Percentiles rank a stretch among this genome's conserved stretches.
These are phyloP conservation scores for Rhagoletis pomonella DNA, from an alignment of 1,140 invertebrate genomes.

Conservation along the genomic window DNA sequence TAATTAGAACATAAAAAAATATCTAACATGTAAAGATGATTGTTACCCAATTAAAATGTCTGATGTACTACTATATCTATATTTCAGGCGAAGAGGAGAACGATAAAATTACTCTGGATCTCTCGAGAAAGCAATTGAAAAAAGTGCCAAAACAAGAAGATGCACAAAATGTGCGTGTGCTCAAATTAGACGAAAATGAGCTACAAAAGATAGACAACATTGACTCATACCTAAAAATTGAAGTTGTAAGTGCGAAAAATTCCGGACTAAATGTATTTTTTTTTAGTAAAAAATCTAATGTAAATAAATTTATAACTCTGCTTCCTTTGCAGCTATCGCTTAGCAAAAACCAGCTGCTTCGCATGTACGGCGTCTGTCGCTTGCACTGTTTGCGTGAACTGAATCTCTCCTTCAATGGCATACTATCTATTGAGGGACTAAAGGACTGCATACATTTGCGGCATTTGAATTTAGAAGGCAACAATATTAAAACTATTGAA, in stretches of 20 bases:
- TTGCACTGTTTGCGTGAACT: conserved; percentile 86
- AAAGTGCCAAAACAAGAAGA: conserved; percentile 83
- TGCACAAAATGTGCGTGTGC: conserved; percentile 80
- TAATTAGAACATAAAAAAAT: too few species aligned
- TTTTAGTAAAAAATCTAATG: not conserved
- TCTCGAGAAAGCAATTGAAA: conserved; percentile 82
- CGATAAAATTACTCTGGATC: conserved; percentile 76
- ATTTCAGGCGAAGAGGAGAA: conserved; percentile 61
- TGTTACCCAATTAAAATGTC: too few species aligned
- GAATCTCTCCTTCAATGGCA: conserved; percentile 90
- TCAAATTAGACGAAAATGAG: conserved; percentile 91
- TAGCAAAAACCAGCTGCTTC: conserved; percentile 87
- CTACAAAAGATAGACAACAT: conserved; percentile 90
- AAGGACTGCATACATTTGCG: conserved; percentile 88
- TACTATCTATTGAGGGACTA: conserved; percentile 90
- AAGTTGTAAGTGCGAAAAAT: conserved; percentile 78
- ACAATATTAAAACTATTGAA: conserved; percentile 86
- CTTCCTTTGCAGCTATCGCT: conserved; percentile 83
- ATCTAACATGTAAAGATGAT: too few species aligned
- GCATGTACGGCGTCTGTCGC: conserved; percentile 90
- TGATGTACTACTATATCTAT: not conserved
- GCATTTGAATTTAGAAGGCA: conserved; percentile 79
- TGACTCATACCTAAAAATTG: conserved; percentile 81
- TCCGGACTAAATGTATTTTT: too few species aligned
- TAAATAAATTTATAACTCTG: not conserved